phyloP scores from a whole-genome alignment of 2,113 vertebrate species.

The Nothoprocta perdicaria region DNA sequence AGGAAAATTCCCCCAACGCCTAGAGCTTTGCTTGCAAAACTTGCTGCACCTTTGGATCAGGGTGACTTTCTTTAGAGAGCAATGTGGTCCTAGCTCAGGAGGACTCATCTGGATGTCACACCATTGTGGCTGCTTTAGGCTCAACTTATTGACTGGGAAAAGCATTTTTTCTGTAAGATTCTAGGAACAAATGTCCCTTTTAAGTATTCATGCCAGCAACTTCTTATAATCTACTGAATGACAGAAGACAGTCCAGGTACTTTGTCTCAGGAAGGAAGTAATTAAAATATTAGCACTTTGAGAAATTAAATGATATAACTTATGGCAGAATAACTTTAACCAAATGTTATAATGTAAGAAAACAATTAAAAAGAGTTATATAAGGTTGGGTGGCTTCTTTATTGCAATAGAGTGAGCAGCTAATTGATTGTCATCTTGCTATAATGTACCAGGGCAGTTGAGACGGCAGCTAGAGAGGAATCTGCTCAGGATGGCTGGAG shows the following conservation, averaged over 20 bases:
- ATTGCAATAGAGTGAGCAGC: conserved; percentile 77
- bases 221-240: conserved; percentile 65
- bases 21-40: fast-evolving
- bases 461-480: conserved; percentile 16
- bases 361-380: conserved; percentile 87
- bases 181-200: conserved; percentile 51
- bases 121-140: conserved; percentile 1
- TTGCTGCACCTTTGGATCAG: background rate
- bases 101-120: background rate
- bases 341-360: conserved; percentile 81
- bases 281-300: conserved; percentile 86
- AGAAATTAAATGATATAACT: conserved; percentile 83
- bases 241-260: conserved; percentile 65
- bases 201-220: conserved; percentile 73
- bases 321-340: conserved; percentile 79
- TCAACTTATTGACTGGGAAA: conserved; percentile 33
- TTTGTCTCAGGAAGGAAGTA: conserved; percentile 84
- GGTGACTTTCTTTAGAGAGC: background rate
- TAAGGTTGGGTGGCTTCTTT: conserved; percentile 76
- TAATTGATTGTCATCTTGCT: conserved; percentile 80
- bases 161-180: conserved; percentile 41
- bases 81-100: fast-evolving
- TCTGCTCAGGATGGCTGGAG: conserved; percentile 6
- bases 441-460: conserved; percentile 59
- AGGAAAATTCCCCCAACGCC: background rate